These are phyloP conservation scores for Dasyprocta punctata DNA, from an alignment of 2,113 vertebrate species.

Conservation along the genomic window DNA sequence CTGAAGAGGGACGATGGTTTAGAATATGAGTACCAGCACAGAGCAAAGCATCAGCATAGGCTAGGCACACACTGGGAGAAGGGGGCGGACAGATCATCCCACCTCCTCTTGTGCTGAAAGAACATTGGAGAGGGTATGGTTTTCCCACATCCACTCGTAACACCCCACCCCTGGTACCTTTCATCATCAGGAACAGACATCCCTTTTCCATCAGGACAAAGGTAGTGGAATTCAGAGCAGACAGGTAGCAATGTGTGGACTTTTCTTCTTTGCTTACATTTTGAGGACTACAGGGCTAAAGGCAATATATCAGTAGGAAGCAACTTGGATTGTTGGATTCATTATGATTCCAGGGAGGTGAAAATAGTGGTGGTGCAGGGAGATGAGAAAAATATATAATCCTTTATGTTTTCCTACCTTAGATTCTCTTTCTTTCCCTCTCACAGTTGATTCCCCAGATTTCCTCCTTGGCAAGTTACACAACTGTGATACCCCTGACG, in stretches of 20 bases:
- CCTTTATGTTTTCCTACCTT: constrained; percentile 42
- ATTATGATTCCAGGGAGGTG: background rate
- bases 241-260: background rate
- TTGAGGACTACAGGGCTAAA: background rate
- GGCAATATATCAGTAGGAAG: background rate
- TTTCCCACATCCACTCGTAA: background rate
- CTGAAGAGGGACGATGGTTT: background rate
- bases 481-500: constrained; percentile 93
- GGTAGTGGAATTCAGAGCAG: background rate
- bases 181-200: constrained; percentile 6
- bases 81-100: background rate
- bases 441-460: constrained; percentile 94
- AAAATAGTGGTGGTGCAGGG: background rate
- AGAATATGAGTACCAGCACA: background rate
- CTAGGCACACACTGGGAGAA: background rate
- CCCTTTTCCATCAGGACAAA: constrained; percentile 26
- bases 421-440: constrained; percentile 64
- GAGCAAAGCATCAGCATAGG: background rate
- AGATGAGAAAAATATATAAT: background rate
- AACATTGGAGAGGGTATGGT: background rate
- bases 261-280: constrained; percentile 17
- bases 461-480: constrained; percentile 96
- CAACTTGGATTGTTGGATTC: background rate
- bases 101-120: background rate
- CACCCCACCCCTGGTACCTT: background rate